A percentile compares a stretch with the other conserved stretches of the same genome.
These are phyloP conservation scores for Drosophila varians DNA, from an alignment of 1,140 invertebrate species.

Conservation along the genomic window DNA sequence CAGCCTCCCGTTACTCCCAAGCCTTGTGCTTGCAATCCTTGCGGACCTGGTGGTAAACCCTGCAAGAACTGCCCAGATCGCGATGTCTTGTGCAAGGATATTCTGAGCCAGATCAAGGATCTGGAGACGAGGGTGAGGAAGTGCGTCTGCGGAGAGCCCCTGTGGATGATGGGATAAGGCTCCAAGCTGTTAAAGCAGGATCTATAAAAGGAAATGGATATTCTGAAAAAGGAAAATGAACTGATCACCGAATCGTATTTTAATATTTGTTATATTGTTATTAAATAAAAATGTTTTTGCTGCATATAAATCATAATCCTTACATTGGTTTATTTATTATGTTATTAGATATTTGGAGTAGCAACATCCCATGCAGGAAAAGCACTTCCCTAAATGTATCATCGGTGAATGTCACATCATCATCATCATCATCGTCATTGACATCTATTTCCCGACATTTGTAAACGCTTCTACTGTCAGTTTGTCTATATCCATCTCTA, in stretches of 20 bases:
- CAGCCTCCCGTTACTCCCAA: neutral
- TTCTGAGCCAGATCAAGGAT: neutral
- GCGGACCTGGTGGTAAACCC: conserved; percentile 38
- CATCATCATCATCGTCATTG: conserved; percentile 32
- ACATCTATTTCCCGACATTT: conserved; percentile 12
- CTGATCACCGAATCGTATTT: conserved; percentile 1
- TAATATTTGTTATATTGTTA: conserved; percentile 18
- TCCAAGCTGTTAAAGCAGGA: too few species aligned
- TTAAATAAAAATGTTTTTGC: conserved; percentile 1
- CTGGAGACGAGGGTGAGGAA: conserved; percentile 6
- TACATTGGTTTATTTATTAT: too few species aligned
- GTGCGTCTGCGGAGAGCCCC: conserved; percentile 30
- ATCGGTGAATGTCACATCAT: conserved; percentile 40
- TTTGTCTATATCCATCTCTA: conserved; percentile 2
- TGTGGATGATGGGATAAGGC: neutral
- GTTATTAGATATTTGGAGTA: neutral
- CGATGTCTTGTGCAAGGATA: neutral
- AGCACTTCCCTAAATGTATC: conserved; percentile 30
- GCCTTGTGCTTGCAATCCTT: conserved; percentile 8
- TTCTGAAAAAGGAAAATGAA: conserved; percentile 2
- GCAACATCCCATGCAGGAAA: neutral
- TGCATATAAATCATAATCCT: conserved; percentile 4
- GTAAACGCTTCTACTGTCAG: neutral
- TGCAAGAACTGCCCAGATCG: conserved; percentile 12
- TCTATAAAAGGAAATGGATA: neutral